These are phyloP conservation scores for Pseudochromis fuscus DNA, from an alignment of 2,797 vertebrate species.

Conservation along the genomic window DNA sequence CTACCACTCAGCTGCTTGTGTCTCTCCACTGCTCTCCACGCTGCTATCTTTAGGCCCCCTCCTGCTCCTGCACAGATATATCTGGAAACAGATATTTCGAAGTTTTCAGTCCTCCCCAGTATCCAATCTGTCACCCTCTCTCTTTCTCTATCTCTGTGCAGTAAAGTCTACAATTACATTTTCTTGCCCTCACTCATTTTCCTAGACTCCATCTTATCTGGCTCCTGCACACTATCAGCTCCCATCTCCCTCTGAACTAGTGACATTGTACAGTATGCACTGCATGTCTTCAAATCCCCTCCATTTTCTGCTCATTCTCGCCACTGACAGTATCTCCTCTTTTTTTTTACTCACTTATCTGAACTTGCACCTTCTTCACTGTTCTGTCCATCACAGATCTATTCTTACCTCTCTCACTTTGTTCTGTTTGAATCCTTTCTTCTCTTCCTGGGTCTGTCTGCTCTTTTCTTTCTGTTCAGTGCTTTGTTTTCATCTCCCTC, in stretches of 20 bases:
- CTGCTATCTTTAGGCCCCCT: conserved; percentile 68
- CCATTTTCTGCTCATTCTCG: conserved; percentile 1
- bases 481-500: conserved; percentile 33
- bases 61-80: conserved; percentile 74
- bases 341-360: neutral
- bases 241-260: conserved; percentile 22
- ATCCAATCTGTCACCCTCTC: conserved; percentile 12
- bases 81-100: conserved; percentile 61
- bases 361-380: neutral
- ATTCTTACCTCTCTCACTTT: conserved; percentile 19
- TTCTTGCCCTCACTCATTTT: conserved; percentile 17
- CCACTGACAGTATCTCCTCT: neutral
- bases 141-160: neutral
- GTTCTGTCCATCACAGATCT: conserved; percentile 15
- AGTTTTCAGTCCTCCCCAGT: conserved; percentile 40
- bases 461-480: conserved; percentile 9
- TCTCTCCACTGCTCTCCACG: conserved; percentile 46
- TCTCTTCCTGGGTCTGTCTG: conserved; percentile 2
- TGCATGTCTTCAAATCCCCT: conserved; percentile 19
- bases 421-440: conserved; percentile 19
- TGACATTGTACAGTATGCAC: conserved; percentile 13
- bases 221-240: conserved; percentile 15
- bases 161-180: conserved; percentile 21
- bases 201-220: conserved; percentile 30
- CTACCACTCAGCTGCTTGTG: conserved; percentile 45